Evolutionary conservation across 2,888 invertebrate genomes (phyloP), one percentile per base, ranked within the genome.

Genomic region (Sphaerophoria taeniata): DNA sequence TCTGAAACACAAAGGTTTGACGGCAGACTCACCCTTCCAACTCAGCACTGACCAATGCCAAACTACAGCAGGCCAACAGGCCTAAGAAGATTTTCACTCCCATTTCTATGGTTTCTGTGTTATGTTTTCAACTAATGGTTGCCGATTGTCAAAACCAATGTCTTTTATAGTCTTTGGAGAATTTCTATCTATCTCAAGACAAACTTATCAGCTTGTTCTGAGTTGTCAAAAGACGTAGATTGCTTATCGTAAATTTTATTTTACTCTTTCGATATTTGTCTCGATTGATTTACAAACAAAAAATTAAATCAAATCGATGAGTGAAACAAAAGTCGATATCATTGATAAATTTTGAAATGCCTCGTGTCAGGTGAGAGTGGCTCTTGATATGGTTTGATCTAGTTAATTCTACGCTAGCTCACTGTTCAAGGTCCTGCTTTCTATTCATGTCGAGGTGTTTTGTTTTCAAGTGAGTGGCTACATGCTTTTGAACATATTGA

Each of bases 21-120:
- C 9, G 3, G 39, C 39, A 9, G 75, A 33, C 80, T 81, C 31
- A 85, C 85, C 85, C 81, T 43, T 81, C 85, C 14, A 81, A 70
- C n/a, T 85, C 85, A 1, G 81, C 85, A 47, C 77, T 85, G 53
- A 70, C 85, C 12, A 85, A 31, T 2, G 85, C 76, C 7, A 85
- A 58, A 24, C 81, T 34, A 16, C 76, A 85, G 7, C 76, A 85
- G 14, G 76, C 69, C 4, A 85, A 34, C 2, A 85, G 9, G 9
- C 73, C 85, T 6, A 76, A 45, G 14, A 77, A 70, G 14, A 73
- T 5, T 14, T 65, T 81, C 7, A 77, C 47, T 65, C 63, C 36
- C 85, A 85, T 85, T 24, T 16, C 58, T 39, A 63, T 51, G n/a
- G 49, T 70, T 14, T 31, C 3, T 33, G 9, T 55, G 16, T n/a